Evolutionary conservation across 2,113 vertebrate species (phyloP).

Genomic region (Syngnathus floridae): DNA sequence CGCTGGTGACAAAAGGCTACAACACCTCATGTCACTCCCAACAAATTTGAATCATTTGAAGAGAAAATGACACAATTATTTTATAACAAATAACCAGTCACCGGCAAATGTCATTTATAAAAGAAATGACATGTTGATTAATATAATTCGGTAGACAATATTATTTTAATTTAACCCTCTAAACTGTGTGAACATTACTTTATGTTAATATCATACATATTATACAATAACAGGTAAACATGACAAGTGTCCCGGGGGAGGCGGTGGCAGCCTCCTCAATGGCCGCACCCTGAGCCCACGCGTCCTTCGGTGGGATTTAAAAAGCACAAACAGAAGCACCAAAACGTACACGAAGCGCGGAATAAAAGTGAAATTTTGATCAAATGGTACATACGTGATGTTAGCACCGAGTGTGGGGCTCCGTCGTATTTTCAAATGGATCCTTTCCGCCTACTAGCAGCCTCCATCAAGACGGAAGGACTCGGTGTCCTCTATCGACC

Average conservation of each 20-base stretch:
- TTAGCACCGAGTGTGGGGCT: slow-evolving; percentile 23
- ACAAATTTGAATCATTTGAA: neutral
- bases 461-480: slow-evolving; percentile 34
- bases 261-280: slow-evolving; percentile 22
- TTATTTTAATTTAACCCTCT: neutral
- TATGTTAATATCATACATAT: neutral
- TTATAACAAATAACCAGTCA: neutral
- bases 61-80: neutral
- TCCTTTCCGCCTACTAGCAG: slow-evolving; percentile 24
- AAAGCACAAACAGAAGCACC: slow-evolving; percentile 36
- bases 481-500: neutral
- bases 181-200: neutral
- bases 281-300: slow-evolving; percentile 65
- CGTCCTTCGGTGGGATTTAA: slow-evolving; percentile 47
- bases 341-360: neutral
- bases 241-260: neutral
- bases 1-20: slow-evolving; percentile 39
- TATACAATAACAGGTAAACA: neutral
- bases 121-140: neutral
- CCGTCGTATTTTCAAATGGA: slow-evolving; percentile 10
- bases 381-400: slow-evolving; percentile 7
- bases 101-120: neutral
- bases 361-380: neutral
- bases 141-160: too few species aligned
- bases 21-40: neutral